A percentile compares a stretch with the other conserved stretches of the same genome.
These are phyloP conservation scores for Carettochelys insculpta DNA, from an alignment of 2,113 vertebrate species.

Conservation along the genomic window DNA sequence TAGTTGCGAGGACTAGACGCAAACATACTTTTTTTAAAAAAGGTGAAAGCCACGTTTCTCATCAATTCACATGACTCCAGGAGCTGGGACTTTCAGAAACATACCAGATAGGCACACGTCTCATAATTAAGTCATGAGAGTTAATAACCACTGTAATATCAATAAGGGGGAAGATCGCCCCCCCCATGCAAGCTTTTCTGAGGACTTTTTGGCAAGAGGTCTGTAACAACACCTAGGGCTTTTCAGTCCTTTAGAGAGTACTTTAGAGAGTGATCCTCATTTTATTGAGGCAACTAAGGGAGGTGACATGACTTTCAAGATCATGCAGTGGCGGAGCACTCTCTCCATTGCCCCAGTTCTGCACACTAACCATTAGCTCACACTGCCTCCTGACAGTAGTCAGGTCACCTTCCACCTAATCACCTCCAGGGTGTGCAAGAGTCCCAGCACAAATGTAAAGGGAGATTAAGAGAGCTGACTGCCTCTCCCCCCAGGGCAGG, in stretches of 20 bases:
- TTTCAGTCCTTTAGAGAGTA: neutral
- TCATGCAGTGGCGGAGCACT: neutral
- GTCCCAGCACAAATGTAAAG: neutral
- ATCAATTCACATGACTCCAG: neutral
- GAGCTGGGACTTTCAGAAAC: neutral
- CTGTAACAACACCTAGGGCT: neutral
- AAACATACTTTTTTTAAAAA: neutral
- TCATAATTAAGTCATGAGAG: neutral
- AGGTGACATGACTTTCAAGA: neutral
- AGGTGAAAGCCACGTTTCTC: fast-evolving
- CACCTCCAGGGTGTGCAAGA: neutral
- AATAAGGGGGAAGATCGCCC: neutral
- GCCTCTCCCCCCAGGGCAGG: too few species aligned
- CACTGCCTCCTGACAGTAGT: neutral
- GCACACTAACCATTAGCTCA: neutral
- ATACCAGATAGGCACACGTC: neutral
- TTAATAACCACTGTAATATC: neutral
- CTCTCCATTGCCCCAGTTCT: neutral
- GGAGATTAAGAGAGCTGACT: too few species aligned
- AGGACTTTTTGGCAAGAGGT: neutral
- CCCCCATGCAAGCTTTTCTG: neutral
- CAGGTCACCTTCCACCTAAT: neutral
- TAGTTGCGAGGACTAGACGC: neutral
- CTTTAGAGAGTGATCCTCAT: neutral
- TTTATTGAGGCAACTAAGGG: neutral